A percentile compares a stretch with the other conserved stretches of the same genome.
Conservation (phyloP, 2,888 invertebrate species). For the Acleris literana region DNA sequence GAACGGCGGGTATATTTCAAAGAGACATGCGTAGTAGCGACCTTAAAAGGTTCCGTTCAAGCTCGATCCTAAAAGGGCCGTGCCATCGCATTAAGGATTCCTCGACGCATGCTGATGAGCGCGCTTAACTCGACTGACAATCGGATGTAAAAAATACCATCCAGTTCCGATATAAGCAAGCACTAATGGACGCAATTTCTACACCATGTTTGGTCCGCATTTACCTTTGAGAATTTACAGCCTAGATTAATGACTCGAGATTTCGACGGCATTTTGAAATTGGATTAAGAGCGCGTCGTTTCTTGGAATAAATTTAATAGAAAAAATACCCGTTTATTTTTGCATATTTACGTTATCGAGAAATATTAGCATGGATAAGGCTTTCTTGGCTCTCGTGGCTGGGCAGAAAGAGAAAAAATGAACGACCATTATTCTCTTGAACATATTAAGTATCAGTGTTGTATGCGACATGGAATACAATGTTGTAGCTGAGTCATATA, state of each 20-base stretch:
- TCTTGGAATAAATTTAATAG: constrained; percentile 14
- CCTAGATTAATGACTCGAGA: constrained; percentile 28
- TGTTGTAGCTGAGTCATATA: constrained; percentile 14
- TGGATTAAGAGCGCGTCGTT: constrained; percentile 15
- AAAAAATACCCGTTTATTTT: constrained; percentile 2
- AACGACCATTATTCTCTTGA: constrained; percentile 9
- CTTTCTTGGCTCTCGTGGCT: constrained; percentile 19
- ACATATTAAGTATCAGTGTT: constrained; percentile 8
- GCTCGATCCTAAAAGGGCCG: constrained; percentile 55
- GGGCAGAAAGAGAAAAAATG: constrained; percentile 1
- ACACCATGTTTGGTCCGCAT: constrained; percentile 29
- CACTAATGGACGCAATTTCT: constrained; percentile 35
- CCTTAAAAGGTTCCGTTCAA: constrained; percentile 57
- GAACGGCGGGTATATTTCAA: constrained; percentile 49
- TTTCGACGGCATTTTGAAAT: constrained; percentile 29
- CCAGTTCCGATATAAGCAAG: constrained; percentile 41
- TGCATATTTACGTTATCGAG: constrained; percentile 11
- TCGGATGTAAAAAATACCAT: constrained; percentile 45
- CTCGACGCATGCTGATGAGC: constrained; percentile 47
- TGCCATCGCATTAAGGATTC: constrained; percentile 47
- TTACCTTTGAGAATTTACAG: constrained; percentile 27
- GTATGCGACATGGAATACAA: constrained; percentile 15
- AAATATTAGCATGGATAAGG: constrained; percentile 9
- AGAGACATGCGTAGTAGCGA: constrained; percentile 51
- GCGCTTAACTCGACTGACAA: constrained; percentile 46